These are phyloP conservation scores for Paralichthys olivaceus DNA, from an alignment of 2,113 vertebrate species.

Conservation along the genomic window DNA sequence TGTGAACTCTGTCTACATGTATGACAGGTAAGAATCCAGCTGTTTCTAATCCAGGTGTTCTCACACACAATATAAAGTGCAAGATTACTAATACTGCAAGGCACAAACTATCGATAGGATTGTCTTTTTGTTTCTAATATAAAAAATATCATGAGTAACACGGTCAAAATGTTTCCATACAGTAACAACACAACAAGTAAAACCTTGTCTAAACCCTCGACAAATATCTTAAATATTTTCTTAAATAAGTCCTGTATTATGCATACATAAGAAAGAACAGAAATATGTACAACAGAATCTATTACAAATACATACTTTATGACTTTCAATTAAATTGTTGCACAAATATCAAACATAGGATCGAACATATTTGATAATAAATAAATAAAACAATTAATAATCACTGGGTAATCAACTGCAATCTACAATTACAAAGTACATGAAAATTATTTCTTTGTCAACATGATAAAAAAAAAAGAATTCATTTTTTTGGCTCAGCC, in stretches of 20 bases:
- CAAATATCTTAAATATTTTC: conserved; percentile 61
- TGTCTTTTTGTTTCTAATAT: conserved; percentile 64
- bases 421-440: conserved; percentile 50
- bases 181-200: conserved; percentile 82
- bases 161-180: conserved; percentile 70
- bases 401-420: conserved; percentile 20
- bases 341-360: conserved; percentile 51
- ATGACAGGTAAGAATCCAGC: conserved; percentile 2
- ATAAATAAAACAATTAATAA: conserved; percentile 43
- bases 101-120: conserved; percentile 78
- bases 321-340: conserved; percentile 35
- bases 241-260: conserved; percentile 58
- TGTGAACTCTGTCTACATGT: conserved; percentile 11
- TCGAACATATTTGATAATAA: conserved; percentile 55
- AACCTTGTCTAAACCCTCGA: conserved; percentile 80
- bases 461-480: conserved; percentile 36
- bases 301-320: conserved; percentile 67
- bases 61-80: conserved; percentile 72
- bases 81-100: conserved; percentile 81
- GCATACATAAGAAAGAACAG: conserved; percentile 61
- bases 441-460: conserved; percentile 31
- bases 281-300: conserved; percentile 62
- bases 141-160: conserved; percentile 62
- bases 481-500: conserved; percentile 75
- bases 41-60: conserved; percentile 45